Evolutionary conservation across 2,888 invertebrate genomes (phyloP).

Genomic region (Urechis unicinctus): DNA sequence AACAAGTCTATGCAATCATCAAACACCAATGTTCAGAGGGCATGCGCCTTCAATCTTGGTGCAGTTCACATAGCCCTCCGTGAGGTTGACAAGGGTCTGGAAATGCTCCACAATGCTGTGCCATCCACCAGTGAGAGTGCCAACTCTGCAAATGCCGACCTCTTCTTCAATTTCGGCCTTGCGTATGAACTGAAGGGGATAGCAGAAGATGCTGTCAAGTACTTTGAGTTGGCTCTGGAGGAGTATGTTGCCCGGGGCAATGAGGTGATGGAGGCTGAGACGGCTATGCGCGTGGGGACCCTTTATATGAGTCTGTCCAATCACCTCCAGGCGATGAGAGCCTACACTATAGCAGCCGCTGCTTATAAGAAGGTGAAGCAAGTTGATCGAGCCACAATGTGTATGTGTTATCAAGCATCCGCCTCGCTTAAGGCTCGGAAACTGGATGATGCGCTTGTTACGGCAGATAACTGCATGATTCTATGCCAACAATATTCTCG

Average conservation of each 20-base stretch:
- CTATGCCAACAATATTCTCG: slow-evolving; percentile 11
- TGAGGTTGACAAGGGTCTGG: slow-evolving; percentile 26
- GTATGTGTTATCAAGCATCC: slow-evolving; percentile 16
- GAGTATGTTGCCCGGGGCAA: slow-evolving; percentile 25
- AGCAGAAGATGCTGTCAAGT: slow-evolving; percentile 22
- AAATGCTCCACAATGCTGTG: slow-evolving; percentile 24
- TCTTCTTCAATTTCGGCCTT: slow-evolving; percentile 38
- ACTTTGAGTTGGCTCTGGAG: slow-evolving; percentile 28
- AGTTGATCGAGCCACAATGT: slow-evolving; percentile 18
- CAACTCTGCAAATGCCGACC: slow-evolving; percentile 32
- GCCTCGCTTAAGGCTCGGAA: slow-evolving; percentile 5
- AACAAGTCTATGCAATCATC: too few relatives aligned
- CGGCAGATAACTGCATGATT: slow-evolving; percentile 16
- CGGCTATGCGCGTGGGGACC: slow-evolving; percentile 13
- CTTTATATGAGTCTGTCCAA: slow-evolving; percentile 8
- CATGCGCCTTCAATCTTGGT: slow-evolving; percentile 32
- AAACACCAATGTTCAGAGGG: too few relatives aligned
- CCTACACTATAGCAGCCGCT: slow-evolving; percentile 15
- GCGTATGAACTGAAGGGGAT: slow-evolving; percentile 29
- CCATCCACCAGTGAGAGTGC: slow-evolving; percentile 25
- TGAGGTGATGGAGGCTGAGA: slow-evolving; percentile 25
- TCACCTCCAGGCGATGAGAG: slow-evolving; percentile 11
- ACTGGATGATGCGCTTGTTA: slow-evolving; percentile 5
- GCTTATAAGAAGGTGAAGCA: slow-evolving; percentile 17
- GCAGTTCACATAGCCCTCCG: slow-evolving; percentile 31